Base-by-base conservation (phyloP, 2,113 vertebrate species). In the Eulemur macaco region DNA sequence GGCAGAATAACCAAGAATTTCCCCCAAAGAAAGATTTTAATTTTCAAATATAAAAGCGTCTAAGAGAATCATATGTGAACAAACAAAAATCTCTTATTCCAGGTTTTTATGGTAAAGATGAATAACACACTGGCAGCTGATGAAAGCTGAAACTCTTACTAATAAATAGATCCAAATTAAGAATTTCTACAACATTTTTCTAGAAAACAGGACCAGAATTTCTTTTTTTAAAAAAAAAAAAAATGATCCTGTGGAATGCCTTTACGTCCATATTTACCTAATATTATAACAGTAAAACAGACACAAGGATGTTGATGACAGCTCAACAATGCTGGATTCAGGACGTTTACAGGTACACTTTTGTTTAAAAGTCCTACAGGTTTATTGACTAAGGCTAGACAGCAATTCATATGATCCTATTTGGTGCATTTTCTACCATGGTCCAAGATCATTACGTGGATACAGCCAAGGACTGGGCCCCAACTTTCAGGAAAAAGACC, bases 131-230 rank as follows among this genome's bases (percentile, higher is more conserved):
- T 96, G 98, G 97, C 95, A 98, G 95, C 96, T 93, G 82, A 95
- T 93, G 91, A 98, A 96, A 98, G 94, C 27, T 87, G 86, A 98
- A 98, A 98, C 56, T 96, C 80, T 14, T 93, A 98, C 96, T 98
- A 99, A 98, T 99, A 98, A 99, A 99, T 99, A 99, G 88, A 77
- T 97, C 95, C 98, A 98, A 98, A 98, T 98, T 68, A 98, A 98
- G 96, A 98, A 97, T 97, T 98, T 98, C 98, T 98, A 98, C 96
- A 98, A 97, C 97, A 96, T 98, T 97, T 98, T 96, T 96, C 98
- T 97, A 98, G 96, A 98, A 97, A 98, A 98, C 77, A 98, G 97
- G 95, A 98, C 84, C 95, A 89, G 83, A 92, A 97, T 95, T 97
- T 87, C 64, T 95, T 90, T 89, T 91, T 63, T 60, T 21, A 14